Percentiles rank a stretch among this genome's conserved stretches.
Evolutionary conservation across 30 jellyfish, hydroid and myxozoan species (phyloP).

Genomic region (Cassiopea xamachana): DNA sequence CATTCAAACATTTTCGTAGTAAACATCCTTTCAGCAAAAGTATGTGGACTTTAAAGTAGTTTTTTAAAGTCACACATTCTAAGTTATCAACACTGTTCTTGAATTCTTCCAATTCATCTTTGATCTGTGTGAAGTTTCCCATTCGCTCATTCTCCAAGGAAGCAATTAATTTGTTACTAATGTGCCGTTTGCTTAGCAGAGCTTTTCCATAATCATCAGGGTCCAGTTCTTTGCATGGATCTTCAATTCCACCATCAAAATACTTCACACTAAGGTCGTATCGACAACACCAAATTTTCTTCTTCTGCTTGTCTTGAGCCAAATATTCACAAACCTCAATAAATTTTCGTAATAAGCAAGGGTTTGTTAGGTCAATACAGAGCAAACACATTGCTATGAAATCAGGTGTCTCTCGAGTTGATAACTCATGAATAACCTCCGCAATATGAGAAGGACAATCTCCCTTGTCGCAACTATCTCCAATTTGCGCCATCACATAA

Average conservation of each 20-base stretch:
- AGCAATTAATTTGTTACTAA: neutral
- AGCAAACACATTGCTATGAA: conserved; percentile 19
- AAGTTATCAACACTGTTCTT: neutral
- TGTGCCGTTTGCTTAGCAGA: neutral
- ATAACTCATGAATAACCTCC: neutral
- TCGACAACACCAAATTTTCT: conserved; percentile 21
- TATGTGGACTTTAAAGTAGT: neutral
- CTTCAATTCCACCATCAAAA: neutral
- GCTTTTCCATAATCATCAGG: conserved; percentile 15
- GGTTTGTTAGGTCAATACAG: conserved; percentile 8
- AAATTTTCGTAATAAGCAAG: neutral
- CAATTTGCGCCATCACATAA: conserved; percentile 10
- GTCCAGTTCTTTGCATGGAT: neutral
- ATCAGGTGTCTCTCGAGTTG: conserved; percentile 8
- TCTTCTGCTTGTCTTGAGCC: neutral
- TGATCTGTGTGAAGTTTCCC: neutral
- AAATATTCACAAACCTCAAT: conserved; percentile 19
- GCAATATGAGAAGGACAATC: neutral
- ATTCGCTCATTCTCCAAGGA: neutral
- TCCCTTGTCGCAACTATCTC: neutral
- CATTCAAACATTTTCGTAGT: neutral
- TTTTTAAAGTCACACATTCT: neutral
- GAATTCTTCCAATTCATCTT: neutral
- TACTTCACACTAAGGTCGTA: conserved; percentile 17
- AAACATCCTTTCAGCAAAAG: neutral